Evolutionary conservation across 2,888 invertebrate species (phyloP).

Genomic region (Eumerus sabulonum): DNA sequence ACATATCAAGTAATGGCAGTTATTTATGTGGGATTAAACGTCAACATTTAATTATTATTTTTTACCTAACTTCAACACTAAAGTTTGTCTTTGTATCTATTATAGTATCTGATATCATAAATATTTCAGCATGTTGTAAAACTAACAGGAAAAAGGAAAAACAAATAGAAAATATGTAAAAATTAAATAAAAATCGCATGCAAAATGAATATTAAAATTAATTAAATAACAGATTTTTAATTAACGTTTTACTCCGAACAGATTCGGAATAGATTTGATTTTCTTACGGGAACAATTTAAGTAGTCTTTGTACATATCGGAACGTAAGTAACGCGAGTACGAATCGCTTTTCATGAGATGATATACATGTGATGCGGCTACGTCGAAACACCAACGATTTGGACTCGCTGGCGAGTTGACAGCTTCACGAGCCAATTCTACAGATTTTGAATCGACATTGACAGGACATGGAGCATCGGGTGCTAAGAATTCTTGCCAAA

Average conservation of each 20-base stretch:
- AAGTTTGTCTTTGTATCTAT: constrained; percentile 23
- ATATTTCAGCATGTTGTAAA: constrained; percentile 46
- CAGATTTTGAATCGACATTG: constrained; percentile 96
- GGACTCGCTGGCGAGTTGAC: constrained; percentile 83
- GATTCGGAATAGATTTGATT: constrained; percentile 83
- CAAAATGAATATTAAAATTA: constrained; percentile 9
- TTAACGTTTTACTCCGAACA: constrained; percentile 79
- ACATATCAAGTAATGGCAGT: constrained; percentile 62
- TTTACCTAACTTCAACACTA: constrained; percentile 48
- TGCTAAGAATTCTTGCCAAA: constrained; percentile 96
- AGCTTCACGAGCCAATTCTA: constrained; percentile 90
- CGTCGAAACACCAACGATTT: constrained; percentile 97
- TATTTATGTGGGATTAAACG: constrained; percentile 64
- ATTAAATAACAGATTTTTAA: constrained; percentile 35
- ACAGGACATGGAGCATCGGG: constrained; percentile 97
- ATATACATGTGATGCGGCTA: constrained; percentile 99
- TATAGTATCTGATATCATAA: constrained; percentile 58
- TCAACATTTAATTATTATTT: constrained; percentile 61
- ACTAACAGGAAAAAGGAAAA: constrained; percentile 54
- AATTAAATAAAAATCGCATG: constrained; percentile 25
- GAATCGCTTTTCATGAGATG: constrained; percentile 99
- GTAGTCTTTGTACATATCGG: constrained; percentile 99
- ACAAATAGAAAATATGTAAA: constrained; percentile 6
- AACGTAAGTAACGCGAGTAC: constrained; percentile 97
- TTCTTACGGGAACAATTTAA: constrained; percentile 97